Base-by-base conservation (phyloP, 2,888 invertebrate genomes). In the Ormyrus thymus region DNA sequence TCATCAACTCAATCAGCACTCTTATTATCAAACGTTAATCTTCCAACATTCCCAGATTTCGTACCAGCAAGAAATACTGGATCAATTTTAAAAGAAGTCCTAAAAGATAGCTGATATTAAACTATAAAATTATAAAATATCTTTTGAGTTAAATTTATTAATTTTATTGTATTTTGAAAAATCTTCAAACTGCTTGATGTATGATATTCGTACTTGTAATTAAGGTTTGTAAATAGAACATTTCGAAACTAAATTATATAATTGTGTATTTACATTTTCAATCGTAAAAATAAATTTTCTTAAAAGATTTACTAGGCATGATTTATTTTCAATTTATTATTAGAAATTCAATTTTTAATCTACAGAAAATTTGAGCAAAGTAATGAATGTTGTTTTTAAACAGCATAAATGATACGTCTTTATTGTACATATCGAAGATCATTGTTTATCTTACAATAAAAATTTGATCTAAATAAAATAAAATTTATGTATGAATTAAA, bases 11-110 rank as follows among this genome's bases (percentile, higher is more conserved):
- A 91, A 72, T 90, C 91, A 6, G 91, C 92, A 2, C 86, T 91
- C 62, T 86, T 92, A 58, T 84, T 92, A 59, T 91, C 91, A 48
- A 92, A 92, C 86, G 90, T 92, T 58, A 90, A 91, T 69, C 87
- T 92, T 82, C 92, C 92, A 69, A 92, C 92, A 81, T 92, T 92
- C 86, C 91, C 91, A 2, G 92, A 92, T 85, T 92, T 92, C 83
- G 91, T 92, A 53, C 92, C 92, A 83, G 91, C 91, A 65, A 89
- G 92, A 83, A 93, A 91, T 87, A 92, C 92, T 62, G 93, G 93
- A 85, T 93, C 93, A 7, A 93, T 93, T 86, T 86, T 93, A 73
- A 93, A 93, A 87, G 93, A 93, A 89, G 93, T 93, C 46, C 88
- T 93, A 62, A 93, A 93, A 85, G 92, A 93, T 85, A 92, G 91